phyloP scores from a whole-genome alignment of 2,888 invertebrate species.

The Hirtodrosophila trivittata region DNA sequence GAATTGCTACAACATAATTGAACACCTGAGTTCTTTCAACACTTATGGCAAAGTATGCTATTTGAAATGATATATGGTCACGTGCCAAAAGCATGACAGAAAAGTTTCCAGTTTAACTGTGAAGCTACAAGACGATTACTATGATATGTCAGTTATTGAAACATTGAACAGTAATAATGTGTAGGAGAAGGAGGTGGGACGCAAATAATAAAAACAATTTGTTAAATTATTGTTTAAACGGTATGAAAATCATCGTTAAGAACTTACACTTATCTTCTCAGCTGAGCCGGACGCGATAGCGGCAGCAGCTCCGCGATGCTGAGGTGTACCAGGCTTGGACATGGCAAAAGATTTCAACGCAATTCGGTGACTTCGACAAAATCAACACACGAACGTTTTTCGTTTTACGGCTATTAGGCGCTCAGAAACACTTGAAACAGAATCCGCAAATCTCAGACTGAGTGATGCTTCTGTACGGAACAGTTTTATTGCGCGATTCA shows the following conservation, averaged over 20 bases:
- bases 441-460: slow-evolving; percentile 13
- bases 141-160: too few species aligned
- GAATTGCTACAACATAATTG: slow-evolving; percentile 29
- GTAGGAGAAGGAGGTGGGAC: too few species aligned
- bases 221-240: background rate
- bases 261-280: slow-evolving; percentile 73
- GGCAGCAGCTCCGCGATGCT: slow-evolving; percentile 47
- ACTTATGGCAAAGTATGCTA: too few species aligned
- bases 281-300: slow-evolving; percentile 32
- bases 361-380: slow-evolving; percentile 37
- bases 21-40: slow-evolving; percentile 4
- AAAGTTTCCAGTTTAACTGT: too few species aligned
- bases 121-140: too few species aligned
- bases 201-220: background rate
- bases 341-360: slow-evolving; percentile 43
- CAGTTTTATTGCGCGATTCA: slow-evolving; percentile 18
- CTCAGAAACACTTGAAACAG: slow-evolving; percentile 53
- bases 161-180: too few species aligned
- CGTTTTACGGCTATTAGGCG: slow-evolving; percentile 63
- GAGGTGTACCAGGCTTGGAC: slow-evolving; percentile 72
- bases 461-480: background rate
- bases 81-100: too few species aligned
- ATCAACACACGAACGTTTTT: slow-evolving; percentile 65
- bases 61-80: too few species aligned
- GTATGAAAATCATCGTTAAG: background rate